Evolutionary conservation across 2,113 vertebrate genomes (phyloP).

Genomic region (Leptobrachium leishanense): DNA sequence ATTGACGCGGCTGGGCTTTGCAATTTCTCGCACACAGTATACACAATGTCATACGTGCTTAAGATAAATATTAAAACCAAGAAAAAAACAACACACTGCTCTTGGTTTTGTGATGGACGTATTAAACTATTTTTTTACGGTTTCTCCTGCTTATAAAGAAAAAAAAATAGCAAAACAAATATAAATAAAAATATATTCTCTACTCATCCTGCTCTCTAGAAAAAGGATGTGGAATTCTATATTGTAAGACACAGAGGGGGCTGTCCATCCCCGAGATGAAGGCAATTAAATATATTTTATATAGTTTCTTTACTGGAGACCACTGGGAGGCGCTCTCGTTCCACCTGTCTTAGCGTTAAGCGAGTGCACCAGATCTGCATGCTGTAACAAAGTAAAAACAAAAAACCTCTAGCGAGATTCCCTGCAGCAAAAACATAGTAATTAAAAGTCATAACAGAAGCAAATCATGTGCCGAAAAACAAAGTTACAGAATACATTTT

Average conservation of each 20-base stretch:
- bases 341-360: slow-evolving; percentile 3
- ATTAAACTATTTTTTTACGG: too few species aligned
- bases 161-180: too few species aligned
- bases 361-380: slow-evolving; percentile 1
- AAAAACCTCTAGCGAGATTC: neutral
- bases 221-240: neutral
- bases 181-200: neutral
- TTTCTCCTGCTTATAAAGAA: too few species aligned
- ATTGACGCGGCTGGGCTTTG: too few species aligned
- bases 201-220: neutral
- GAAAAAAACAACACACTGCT: too few species aligned
- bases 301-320: slow-evolving; percentile 62
- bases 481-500: slow-evolving; percentile 5
- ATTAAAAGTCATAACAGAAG: slow-evolving; percentile 8
- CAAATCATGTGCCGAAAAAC: neutral
- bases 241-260: neutral
- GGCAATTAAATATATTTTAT: slow-evolving; percentile 1
- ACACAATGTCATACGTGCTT: too few species aligned
- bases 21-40: too few species aligned
- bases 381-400: slow-evolving; percentile 19
- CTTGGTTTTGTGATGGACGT: too few species aligned
- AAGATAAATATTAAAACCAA: too few species aligned
- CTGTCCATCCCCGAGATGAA: slow-evolving; percentile 18
- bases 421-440: neutral
- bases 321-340: slow-evolving; percentile 15